A percentile compares a stretch with the other conserved stretches of the same genome.
phyloP scores from a whole-genome alignment of 2,113 vertebrate species.

The Sprattus sprattus region DNA sequence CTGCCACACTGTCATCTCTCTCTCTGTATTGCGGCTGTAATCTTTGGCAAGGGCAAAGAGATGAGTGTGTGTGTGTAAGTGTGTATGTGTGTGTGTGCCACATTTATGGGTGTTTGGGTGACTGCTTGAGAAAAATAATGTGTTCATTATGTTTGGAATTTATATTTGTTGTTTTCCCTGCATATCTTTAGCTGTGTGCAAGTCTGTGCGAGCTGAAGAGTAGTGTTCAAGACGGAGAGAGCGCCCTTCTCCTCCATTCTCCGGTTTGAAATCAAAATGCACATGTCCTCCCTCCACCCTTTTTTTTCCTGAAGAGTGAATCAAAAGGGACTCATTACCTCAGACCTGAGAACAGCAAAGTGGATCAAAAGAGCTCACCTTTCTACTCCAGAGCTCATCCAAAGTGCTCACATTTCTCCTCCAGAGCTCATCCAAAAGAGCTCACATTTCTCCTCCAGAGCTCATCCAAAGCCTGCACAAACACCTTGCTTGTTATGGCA shows the following conservation, averaged over 20 bases:
- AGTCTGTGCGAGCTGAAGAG: not conserved
- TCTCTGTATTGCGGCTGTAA: not conserved
- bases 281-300: not conserved
- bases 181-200: not conserved
- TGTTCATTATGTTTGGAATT: not conserved
- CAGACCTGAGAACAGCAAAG: not conserved
- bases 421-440: not conserved
- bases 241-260: not conserved
- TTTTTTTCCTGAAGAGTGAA: not conserved
- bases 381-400: not conserved
- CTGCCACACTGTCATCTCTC: not conserved
- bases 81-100: too few species aligned
- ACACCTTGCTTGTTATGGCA: not conserved
- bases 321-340: not conserved
- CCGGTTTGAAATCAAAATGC: not conserved
- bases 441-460: not conserved
- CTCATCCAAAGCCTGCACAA: not conserved
- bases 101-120: not conserved
- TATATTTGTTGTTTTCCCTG: not conserved
- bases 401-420: too few species aligned
- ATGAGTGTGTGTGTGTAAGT: not conserved
- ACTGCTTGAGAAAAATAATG: not conserved
- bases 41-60: not conserved
- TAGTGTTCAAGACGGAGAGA: too few species aligned
- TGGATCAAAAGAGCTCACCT: not conserved